phyloP scores from a whole-genome alignment of 2,888 invertebrate genomes.

The Tipula helvola region DNA sequence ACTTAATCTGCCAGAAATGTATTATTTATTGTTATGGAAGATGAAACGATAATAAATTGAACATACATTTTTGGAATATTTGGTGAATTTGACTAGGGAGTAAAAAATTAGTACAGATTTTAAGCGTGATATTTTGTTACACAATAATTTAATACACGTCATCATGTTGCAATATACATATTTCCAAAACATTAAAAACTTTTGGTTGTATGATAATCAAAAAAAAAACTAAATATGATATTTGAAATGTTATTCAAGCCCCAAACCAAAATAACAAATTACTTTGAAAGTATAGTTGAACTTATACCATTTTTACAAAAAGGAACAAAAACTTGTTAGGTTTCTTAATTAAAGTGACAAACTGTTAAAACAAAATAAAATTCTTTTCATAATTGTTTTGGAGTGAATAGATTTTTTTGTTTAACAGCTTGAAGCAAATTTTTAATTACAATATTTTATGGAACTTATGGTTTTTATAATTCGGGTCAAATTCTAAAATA shows the following conservation, averaged over 20 bases:
- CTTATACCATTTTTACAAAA: background rate
- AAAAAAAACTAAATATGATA: too few relatives aligned
- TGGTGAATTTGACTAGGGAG: background rate
- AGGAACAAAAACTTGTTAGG: background rate
- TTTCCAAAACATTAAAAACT: too few relatives aligned
- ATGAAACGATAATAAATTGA: background rate
- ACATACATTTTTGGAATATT: background rate
- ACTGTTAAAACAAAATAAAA: background rate
- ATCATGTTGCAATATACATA: too few relatives aligned
- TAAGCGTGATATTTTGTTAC: background rate
- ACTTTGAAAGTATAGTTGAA: background rate
- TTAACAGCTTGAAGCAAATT: too few relatives aligned
- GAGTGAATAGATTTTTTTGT: background rate
- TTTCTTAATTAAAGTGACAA: background rate
- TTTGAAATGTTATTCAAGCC: background rate
- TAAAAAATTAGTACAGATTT: background rate
- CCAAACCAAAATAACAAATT: background rate
- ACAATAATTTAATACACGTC: background rate
- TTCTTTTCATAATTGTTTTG: background rate
- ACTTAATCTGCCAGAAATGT: background rate
- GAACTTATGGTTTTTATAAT: too few relatives aligned
- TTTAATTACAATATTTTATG: too few relatives aligned
- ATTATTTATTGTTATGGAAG: background rate
- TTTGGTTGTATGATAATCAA: too few relatives aligned
- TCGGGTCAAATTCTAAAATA: too few relatives aligned